These are phyloP conservation scores for Tanytarsus gracilentus DNA, from an alignment of 2,888 invertebrate species.

Conservation along the genomic window DNA sequence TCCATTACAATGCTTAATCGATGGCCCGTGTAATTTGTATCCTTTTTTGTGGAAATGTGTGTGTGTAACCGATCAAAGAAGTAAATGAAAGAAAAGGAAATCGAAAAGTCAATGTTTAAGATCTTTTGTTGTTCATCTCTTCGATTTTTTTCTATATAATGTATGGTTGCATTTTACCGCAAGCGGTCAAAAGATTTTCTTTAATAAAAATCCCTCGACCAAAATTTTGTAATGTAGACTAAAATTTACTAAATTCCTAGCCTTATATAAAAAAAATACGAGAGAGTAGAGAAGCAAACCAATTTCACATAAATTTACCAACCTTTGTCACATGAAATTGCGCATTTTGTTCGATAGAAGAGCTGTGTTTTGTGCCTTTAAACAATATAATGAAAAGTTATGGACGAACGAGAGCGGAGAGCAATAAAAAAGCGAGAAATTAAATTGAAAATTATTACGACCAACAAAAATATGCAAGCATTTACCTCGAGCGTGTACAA, in stretches of 20 bases:
- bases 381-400: constrained; percentile 8
- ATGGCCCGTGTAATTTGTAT: constrained; percentile 47
- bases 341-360: constrained; percentile 41
- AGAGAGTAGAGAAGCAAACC: constrained; percentile 33
- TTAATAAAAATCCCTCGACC: too few relatives aligned
- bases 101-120: constrained; percentile 34
- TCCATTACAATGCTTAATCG: constrained; percentile 45
- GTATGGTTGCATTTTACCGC: too few relatives aligned
- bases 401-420: neutral
- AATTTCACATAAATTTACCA: constrained; percentile 22
- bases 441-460: constrained; percentile 12
- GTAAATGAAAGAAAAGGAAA: constrained; percentile 40
- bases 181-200: too few relatives aligned
- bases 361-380: constrained; percentile 38
- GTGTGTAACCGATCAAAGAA: constrained; percentile 38
- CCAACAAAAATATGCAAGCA: neutral
- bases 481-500: constrained; percentile 14
- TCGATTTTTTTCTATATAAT: neutral
- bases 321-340: constrained; percentile 37
- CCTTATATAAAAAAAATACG: constrained; percentile 41
- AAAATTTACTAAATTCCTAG: too few relatives aligned
- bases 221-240: too few relatives aligned
- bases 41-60: constrained; percentile 42
- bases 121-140: constrained; percentile 33
- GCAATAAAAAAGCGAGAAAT: neutral